Percentiles rank a stretch among this genome's conserved stretches.
Conservation (phyloP, 1,140 invertebrate species). For the Pseudachorutes palmiensis region DNA sequence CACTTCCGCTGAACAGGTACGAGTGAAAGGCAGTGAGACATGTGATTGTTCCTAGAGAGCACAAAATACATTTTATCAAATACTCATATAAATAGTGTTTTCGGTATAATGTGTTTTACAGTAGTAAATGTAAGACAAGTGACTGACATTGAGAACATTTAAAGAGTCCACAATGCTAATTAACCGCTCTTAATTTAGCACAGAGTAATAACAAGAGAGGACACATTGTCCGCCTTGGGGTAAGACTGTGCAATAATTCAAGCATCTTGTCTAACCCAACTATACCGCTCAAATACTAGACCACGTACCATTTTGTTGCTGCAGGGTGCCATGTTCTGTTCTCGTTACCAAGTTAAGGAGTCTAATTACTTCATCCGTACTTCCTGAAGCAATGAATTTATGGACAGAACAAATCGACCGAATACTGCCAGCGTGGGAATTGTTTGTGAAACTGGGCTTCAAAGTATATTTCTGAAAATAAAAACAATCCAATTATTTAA, state of each 20-base stretch:
- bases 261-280: background rate
- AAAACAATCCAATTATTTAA: constrained; percentile 15
- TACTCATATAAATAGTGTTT: too few species aligned
- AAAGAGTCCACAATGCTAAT: constrained; percentile 16
- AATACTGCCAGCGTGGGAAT: constrained; percentile 72
- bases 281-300: background rate
- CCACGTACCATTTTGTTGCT: constrained; percentile 64
- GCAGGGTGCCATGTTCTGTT: constrained; percentile 66
- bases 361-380: constrained; percentile 79
- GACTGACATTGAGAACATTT: constrained; percentile 16
- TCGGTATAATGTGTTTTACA: too few species aligned
- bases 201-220: constrained; percentile 19
- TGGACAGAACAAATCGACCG: constrained; percentile 60
- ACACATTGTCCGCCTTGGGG: background rate
- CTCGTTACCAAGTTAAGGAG: constrained; percentile 72
- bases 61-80: constrained; percentile 20
- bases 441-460: constrained; percentile 72
- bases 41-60: constrained; percentile 58
- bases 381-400: constrained; percentile 72
- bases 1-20: constrained; percentile 71
- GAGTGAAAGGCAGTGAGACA: constrained; percentile 65
- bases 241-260: background rate
- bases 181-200: constrained; percentile 16
- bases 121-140: constrained; percentile 15
- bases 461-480: constrained; percentile 49